Evolutionary conservation across 1,140 invertebrate species (phyloP), one percentile per base, ranked within the genome.

Genomic region (Doryteuthis pealeii): DNA sequence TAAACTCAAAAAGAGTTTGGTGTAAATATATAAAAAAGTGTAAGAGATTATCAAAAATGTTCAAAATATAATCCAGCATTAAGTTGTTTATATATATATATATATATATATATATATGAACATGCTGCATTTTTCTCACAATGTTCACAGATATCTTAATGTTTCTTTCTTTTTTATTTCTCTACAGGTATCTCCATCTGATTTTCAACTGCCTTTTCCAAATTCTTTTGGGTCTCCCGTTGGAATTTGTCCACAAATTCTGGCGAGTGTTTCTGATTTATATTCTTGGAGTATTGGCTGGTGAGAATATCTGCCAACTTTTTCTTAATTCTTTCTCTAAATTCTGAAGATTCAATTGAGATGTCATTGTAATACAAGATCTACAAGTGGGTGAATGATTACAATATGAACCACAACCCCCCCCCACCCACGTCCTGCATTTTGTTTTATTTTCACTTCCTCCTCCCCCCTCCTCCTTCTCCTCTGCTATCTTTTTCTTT

Each of bases 241-340:
- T 99, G 70, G 97, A 99, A 88, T 94, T 99, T 92, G 96, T 98
- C 14, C 96, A 99, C 86, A 92, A 93, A 79, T 96, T 94, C 92
- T 97, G 95, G 94, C 89, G 96, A 69, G 93, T 98, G 3, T 87
- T 94, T 8, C 70, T 86, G 12, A 83, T 88, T 15, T 88, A 88
- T 75, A 65, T 84, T 28, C 72, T 84, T n/a, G 87, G 87, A 40
- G 86, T 86, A 14, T 79, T 88, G 72, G 86, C 86, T 77, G 87
- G 87, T 88, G 71, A 69, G 74, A 40, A 40, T 5, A 40, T 40
- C 35, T 40, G 35, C 75, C 31, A 26, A 40, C 14, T 62, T 26
- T 71, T 31, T 62, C 5, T 31, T 40, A 5, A 30, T 65, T 26
- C 15, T 14, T 30, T 65, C 14, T n/a, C 14, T 26, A 3, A 40